Base-by-base conservation (phyloP, 2,888 invertebrate genomes). In the Epirrhoe alternata region DNA sequence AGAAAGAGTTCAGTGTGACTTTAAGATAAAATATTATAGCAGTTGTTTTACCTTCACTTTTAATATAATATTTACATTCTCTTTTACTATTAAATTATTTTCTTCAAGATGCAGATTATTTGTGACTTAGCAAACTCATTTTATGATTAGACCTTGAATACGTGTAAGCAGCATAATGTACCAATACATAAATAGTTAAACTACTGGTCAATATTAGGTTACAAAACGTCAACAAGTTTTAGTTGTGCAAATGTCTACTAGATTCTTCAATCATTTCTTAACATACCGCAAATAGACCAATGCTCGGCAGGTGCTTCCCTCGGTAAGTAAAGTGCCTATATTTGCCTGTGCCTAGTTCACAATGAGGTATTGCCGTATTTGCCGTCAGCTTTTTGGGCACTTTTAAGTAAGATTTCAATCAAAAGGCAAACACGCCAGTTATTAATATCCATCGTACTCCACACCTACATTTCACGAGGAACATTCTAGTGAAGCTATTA, bases 221-320 rank as follows among this genome's bases (percentile, higher is more conserved):
- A 64, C 70, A 59, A 62, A 64, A 69, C 51, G 17, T 57, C 49
- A 52, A 68, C 57, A 55, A 61, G 68, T 64, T 68, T 66, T 57
- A 61, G 69, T 74, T 72, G 72, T 70, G 67, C 54, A 74, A 74
- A 74, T 67, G 62, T 51, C 66, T 64, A 68, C 69, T 61, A 61
- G 65, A 65, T 65, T 61, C 53, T 61, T 59, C 50, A 59, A 62
- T 59, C 57, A 68, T 74, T 72, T 70, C 69, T 30, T 63, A 74
- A 72, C 50, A 52, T 12, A 64, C 55, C 61, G n/a, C n/a, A n/a
- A n/a, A n/a, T n/a, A n/a, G n/a, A 54, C 35, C 17, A 53, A 53
- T 45, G 31, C 8, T n/a, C n/a, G n/a, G n/a, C n/a, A n/a, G n/a
- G n/a, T n/a, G n/a, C n/a, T n/a, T n/a, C n/a, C n/a, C n/a, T n/a